Percentiles rank a stretch among this genome's conserved stretches.
Evolutionary conservation across 1,140 invertebrate genomes (phyloP).

Genomic region (Drosophila ogumai): DNA sequence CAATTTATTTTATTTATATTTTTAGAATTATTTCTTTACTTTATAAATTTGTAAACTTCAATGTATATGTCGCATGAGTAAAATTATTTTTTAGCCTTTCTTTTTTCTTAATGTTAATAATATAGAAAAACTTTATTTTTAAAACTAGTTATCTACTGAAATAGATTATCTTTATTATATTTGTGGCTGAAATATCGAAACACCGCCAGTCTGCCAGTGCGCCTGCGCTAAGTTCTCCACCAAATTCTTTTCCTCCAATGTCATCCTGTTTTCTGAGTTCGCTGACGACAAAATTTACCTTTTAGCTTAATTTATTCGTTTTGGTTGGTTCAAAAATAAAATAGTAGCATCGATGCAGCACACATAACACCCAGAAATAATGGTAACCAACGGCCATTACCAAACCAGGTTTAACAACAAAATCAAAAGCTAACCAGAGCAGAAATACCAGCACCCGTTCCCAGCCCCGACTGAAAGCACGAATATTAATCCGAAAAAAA

Average conservation of each 20-base stretch:
- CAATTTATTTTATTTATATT: too few species aligned
- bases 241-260: constrained; percentile 41
- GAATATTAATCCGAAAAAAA: constrained; percentile 1
- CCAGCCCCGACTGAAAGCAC: constrained; percentile 11
- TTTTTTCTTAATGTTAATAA: neutral
- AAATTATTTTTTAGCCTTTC: neutral
- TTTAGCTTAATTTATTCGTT: constrained; percentile 10
- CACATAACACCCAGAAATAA: constrained; percentile 7
- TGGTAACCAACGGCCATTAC: constrained; percentile 27
- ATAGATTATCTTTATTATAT: neutral
- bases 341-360: neutral
- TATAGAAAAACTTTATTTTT: neutral
- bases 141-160: neutral
- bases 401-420: neutral
- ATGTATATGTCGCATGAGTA: neutral
- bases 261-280: constrained; percentile 34
- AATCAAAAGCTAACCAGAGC: constrained; percentile 25
- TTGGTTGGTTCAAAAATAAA: constrained; percentile 6
- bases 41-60: neutral
- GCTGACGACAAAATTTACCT: constrained; percentile 27
- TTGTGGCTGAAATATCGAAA: constrained; percentile 13
- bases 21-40: neutral
- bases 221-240: constrained; percentile 22
- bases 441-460: constrained; percentile 2
- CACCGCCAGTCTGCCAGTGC: neutral